Percentiles rank a stretch among this genome's conserved stretches.
These are phyloP conservation scores for Agonopterix subpropinquella DNA, from an alignment of 2,888 invertebrate genomes.

Conservation along the genomic window DNA sequence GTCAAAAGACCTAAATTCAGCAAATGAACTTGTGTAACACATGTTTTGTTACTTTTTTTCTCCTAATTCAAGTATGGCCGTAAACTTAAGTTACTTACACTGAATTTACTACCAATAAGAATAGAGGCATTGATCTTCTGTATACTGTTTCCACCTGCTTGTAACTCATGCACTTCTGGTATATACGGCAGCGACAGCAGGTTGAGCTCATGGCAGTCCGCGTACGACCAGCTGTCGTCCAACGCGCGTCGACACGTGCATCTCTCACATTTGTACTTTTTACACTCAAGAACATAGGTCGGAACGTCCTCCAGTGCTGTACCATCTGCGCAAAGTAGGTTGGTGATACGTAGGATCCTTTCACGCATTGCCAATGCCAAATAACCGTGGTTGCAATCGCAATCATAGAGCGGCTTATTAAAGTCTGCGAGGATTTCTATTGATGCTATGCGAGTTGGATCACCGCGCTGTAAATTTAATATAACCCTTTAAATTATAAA, in stretches of 20 bases:
- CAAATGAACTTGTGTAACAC: no score
- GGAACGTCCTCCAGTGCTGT: not conserved
- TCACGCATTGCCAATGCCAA: not conserved
- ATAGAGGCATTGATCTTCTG: not conserved
- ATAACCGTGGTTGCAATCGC: not conserved
- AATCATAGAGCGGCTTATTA: not conserved
- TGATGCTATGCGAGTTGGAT: no score
- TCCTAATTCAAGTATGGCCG: no score
- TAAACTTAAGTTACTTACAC: slow-evolving; percentile 1
- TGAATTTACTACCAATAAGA: not conserved
- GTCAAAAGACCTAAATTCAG: no score
- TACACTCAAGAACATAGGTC: not conserved
- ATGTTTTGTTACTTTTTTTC: no score
- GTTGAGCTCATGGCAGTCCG: not conserved
- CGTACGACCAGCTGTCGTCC: not conserved
- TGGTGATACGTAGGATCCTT: not conserved
- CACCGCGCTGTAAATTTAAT: no score
- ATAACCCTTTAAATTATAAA: no score
- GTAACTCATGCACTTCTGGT: not conserved
- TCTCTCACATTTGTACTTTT: not conserved
- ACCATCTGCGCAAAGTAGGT: not conserved
- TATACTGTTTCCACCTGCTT: not conserved
- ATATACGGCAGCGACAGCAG: not conserved
- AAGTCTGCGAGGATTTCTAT: not conserved
- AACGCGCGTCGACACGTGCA: not conserved